These are phyloP conservation scores for Trypoxylus dichotomus DNA, from an alignment of 1,140 invertebrate genomes.

Conservation along the genomic window DNA sequence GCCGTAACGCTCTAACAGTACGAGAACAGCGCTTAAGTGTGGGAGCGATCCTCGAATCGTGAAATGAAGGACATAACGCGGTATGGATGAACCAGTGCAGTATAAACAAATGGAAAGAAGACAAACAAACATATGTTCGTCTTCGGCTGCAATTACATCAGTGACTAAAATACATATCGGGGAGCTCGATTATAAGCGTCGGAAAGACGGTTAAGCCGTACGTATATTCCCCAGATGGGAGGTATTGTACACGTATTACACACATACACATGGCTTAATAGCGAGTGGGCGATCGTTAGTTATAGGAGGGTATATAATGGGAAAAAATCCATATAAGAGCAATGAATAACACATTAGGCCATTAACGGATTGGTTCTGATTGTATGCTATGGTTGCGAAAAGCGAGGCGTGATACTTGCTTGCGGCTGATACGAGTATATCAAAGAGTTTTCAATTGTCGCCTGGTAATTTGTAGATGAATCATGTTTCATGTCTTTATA, in stretches of 20 bases:
- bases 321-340: background rate
- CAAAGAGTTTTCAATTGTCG: background rate
- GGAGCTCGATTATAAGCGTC: background rate
- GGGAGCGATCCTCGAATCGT: background rate
- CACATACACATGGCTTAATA: background rate
- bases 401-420: background rate
- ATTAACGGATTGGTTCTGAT: background rate
- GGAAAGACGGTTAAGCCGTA: background rate
- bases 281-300: slow-evolving; percentile 7
- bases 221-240: background rate
- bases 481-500: no score
- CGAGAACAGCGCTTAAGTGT: background rate
- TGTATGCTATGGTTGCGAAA: background rate
- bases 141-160: slow-evolving; percentile 18
- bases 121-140: slow-evolving; percentile 20
- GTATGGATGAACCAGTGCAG: slow-evolving; percentile 5
- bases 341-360: slow-evolving; percentile 6
- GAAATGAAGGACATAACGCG: background rate
- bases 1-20: background rate
- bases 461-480: no score
- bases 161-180: slow-evolving; percentile 4
- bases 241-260: background rate
- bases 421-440: background rate
- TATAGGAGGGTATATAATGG: background rate
- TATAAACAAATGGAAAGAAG: slow-evolving; percentile 15